Percentiles rank a stretch among this genome's conserved stretches.
Evolutionary conservation across 2,888 invertebrate genomes (phyloP).

Genomic region (Metalampra italica): DNA sequence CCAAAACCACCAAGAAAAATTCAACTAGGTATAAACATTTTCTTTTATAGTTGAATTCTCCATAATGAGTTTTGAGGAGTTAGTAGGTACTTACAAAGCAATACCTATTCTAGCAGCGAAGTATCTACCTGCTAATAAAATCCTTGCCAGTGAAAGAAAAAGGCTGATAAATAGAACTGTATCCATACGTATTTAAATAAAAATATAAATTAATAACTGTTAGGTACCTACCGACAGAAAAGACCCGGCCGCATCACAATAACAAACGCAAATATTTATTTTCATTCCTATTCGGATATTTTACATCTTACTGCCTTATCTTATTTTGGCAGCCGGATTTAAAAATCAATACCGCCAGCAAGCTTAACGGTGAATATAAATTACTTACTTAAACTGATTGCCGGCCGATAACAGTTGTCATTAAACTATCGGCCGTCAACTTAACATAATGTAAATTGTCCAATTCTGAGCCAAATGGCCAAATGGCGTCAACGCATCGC

Average conservation of each 20-base stretch:
- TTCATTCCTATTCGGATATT: slow-evolving; percentile 4
- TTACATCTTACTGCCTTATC: slow-evolving; percentile 22
- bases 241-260: not conserved
- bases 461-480: slow-evolving; percentile 60
- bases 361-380: slow-evolving; percentile 60
- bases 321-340: slow-evolving; percentile 34
- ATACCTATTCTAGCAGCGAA: too few species aligned
- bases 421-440: slow-evolving; percentile 56
- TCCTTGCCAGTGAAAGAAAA: too few species aligned
- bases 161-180: too few species aligned
- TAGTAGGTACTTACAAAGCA: too few species aligned
- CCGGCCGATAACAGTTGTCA: slow-evolving; percentile 63
- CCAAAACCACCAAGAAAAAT: too few species aligned
- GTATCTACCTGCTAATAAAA: too few species aligned
- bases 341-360: slow-evolving; percentile 32
- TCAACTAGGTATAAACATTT: too few species aligned
- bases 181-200: not conserved
- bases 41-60: too few species aligned
- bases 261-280: slow-evolving; percentile 9
- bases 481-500: slow-evolving; percentile 69
- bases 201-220: not conserved
- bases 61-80: too few species aligned
- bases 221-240: too few species aligned
- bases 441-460: slow-evolving; percentile 64
- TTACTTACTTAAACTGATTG: slow-evolving; percentile 52